These are phyloP conservation scores for Homarus gammarus DNA, from an alignment of 2,888 invertebrate genomes.

Conservation along the genomic window DNA sequence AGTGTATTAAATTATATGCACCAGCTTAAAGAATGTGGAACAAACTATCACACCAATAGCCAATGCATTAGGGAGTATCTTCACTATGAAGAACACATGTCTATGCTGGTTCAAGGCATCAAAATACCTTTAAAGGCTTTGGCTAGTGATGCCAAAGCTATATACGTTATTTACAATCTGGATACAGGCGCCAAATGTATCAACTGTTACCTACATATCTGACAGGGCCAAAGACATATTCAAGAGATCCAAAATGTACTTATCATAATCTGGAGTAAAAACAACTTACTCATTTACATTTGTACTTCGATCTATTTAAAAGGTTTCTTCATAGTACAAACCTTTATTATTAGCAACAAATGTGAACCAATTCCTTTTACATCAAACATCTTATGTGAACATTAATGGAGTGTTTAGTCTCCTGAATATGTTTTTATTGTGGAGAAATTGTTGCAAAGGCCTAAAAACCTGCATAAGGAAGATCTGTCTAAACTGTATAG, in stretches of 20 bases:
- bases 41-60: slow-evolving; percentile 46
- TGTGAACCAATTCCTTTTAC: not conserved
- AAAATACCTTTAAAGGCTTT: slow-evolving; percentile 10
- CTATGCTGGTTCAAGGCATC: slow-evolving; percentile 49
- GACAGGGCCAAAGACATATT: not conserved
- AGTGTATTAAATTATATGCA: slow-evolving; percentile 31
- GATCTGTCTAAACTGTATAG: not conserved
- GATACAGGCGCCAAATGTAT: not conserved
- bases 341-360: not conserved
- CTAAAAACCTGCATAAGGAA: slow-evolving; percentile 2
- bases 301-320: not conserved
- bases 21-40: slow-evolving; percentile 29
- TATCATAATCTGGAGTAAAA: not conserved
- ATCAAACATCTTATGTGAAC: not conserved
- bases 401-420: not conserved
- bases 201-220: not conserved
- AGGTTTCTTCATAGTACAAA: not conserved
- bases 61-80: slow-evolving; percentile 57
- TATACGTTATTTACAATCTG: slow-evolving; percentile 34
- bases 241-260: not conserved
- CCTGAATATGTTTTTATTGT: not conserved
- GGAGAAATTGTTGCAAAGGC: not conserved
- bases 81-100: slow-evolving; percentile 62
- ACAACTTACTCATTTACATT: not conserved
- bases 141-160: slow-evolving; percentile 25